Evolutionary conservation across 2,888 invertebrate genomes (phyloP), one percentile per base, ranked within the genome.

Genomic region (Nipponacmea schrenckii): DNA sequence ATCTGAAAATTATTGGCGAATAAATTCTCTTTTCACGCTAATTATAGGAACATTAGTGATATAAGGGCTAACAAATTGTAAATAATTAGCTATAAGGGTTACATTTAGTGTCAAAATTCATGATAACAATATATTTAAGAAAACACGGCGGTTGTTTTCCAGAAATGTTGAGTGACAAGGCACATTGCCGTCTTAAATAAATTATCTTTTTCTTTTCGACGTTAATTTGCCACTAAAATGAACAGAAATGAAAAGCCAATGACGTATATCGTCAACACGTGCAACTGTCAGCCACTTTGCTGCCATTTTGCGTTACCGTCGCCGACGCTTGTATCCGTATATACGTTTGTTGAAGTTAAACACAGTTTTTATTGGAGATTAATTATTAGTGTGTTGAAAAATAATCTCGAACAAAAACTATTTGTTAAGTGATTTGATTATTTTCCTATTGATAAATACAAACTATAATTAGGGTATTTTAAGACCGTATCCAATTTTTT

Each of bases 201-300:
- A 56, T 56, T 56, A 56, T 56, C 56, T 56, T 56, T 39, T 56
- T 56, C 56, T 56, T 24, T 56, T 56, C 56, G 56, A 56, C 56
- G 24, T 56, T 56, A 56, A 56, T 56, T 56, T 56, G 56, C 56
- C 56, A 56, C 20, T 56, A 56, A 56, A 56, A 56, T 56, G 56
- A 56, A 56, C 56, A 56, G 56, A 56, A 56, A 56, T 56, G 56
- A 56, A 56, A 56, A 56, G 20, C 56, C 24, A 56, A 56, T 56
- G 56, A 56, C 24, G 56, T 56, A 56, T 24, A 24, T 56, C 56
- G 24, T 56, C 56, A 56, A 56, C 56, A 56, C 56, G 56, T 56
- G 56, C 56, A 56, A 56, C 56, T 56, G 56, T 56, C 56, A 56
- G 20, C 39, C 39, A 39, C 10, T 39, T 39, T 39, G 39, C 39